phyloP scores from a whole-genome alignment of 2,888 invertebrate genomes.

The Acleris cristana region DNA sequence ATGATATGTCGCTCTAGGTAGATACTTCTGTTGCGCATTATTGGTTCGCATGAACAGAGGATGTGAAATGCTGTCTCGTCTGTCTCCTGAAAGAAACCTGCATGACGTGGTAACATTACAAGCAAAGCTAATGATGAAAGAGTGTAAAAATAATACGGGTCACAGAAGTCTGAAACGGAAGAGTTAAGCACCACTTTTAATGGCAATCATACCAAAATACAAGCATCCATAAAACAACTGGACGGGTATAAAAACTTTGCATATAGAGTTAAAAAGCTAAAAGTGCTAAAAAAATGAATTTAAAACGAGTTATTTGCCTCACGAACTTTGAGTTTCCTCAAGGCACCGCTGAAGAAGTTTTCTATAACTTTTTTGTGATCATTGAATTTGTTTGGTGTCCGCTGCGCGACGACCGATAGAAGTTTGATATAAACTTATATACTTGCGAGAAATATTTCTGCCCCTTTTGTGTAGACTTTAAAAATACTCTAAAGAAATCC shows the following conservation, averaged over 20 bases:
- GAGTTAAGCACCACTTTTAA: too few relatives aligned
- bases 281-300: not conserved
- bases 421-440: slow-evolving; percentile 68
- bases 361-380: slow-evolving; percentile 67
- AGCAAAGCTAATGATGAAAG: too few relatives aligned
- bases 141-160: too few relatives aligned
- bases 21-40: too few relatives aligned
- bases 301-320: not conserved
- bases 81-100: too few relatives aligned
- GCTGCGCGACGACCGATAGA: slow-evolving; percentile 60
- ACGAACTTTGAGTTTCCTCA: slow-evolving; percentile 45
- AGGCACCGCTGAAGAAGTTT: slow-evolving; percentile 53
- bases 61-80: too few relatives aligned
- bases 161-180: too few relatives aligned
- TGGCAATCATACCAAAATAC: too few relatives aligned
- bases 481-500: slow-evolving; percentile 49
- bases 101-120: too few relatives aligned
- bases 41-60: too few relatives aligned
- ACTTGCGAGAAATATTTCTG: slow-evolving; percentile 49
- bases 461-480: slow-evolving; percentile 58
- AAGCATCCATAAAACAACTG: too few relatives aligned
- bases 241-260: not conserved
- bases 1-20: too few relatives aligned
- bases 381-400: slow-evolving; percentile 75
- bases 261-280: not conserved